Evolutionary conservation across 2,113 vertebrate species (phyloP), one percentile per base, ranked within the genome.

Genomic region (Sapajus apella): DNA sequence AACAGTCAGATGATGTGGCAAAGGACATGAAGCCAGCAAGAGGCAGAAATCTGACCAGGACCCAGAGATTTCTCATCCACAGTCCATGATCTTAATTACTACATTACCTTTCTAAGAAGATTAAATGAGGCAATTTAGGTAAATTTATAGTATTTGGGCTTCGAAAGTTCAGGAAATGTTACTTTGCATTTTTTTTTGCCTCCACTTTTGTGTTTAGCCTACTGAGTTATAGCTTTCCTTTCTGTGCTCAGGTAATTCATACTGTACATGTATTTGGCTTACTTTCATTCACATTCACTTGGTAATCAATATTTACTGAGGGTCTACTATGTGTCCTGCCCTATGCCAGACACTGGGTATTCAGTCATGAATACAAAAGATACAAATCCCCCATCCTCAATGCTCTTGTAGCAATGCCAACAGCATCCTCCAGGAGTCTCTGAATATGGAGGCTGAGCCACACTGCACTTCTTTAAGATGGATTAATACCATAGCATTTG

Each of bases 401-500:
- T 20, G 83, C 58, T n/a, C 55, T 90, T 98, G 96, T 92, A 79
- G 2, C 73, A 72, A 47, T 35, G 94, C 94, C 96, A 93, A 45
- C 73, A 23, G 55, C 32, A 0, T 84, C 94, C 82, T 93, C 91
- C 80, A 76, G 94, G 90, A 97, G 95, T 96, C 91, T 97, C 61
- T 2, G 27, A 91, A 27, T 6, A 72, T 30, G 66, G 79, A 52
- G 79, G 6, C 12, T 55, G 73, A 94, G 87, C 72, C 95, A 95
- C 64, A 0, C 55, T 45, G 6, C 0, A 73, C 86, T 97, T 91
- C 96, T 95, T 96, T 89, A 92, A 92, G 87, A 6, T 95, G 77
- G 96, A 98, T 98, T 97, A 94, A 95, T 93, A 93, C 88, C 90
- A 96, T 58, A 97, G 87, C 83, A 82, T 45, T 97, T 97, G 84